Conservation (phyloP, 2,888 invertebrate species). For the Pycnomerus fuliginosus region DNA sequence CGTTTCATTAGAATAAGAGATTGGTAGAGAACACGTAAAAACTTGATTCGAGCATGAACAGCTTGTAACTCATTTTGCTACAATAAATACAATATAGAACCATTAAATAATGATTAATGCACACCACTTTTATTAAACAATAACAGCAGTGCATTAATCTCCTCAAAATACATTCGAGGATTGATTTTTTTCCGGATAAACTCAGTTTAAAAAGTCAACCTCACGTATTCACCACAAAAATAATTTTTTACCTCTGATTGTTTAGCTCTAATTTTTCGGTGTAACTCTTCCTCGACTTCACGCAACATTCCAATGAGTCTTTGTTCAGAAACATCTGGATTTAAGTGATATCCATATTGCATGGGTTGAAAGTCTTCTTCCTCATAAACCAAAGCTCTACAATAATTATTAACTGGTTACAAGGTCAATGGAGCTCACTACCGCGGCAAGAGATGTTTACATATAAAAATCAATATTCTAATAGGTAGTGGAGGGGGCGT, state of each 20-base stretch:
- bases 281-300: slow-evolving; percentile 89
- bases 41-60: slow-evolving; percentile 78
- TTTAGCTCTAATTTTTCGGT: slow-evolving; percentile 65
- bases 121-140: no score
- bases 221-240: no score
- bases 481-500: no score
- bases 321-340: slow-evolving; percentile 78
- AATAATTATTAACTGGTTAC: no score
- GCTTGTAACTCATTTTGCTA: slow-evolving; percentile 66
- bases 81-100: no score
- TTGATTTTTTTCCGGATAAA: not conserved
- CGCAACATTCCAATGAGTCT: slow-evolving; percentile 79
- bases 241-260: slow-evolving; percentile 36
- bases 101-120: no score
- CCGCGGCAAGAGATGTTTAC: no score
- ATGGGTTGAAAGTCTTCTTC: slow-evolving; percentile 97
- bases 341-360: slow-evolving; percentile 84
- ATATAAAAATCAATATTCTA: no score
- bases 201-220: not conserved
- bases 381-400: slow-evolving; percentile 81
- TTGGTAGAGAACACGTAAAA: slow-evolving; percentile 84
- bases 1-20: slow-evolving; percentile 65
- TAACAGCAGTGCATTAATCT: no score
- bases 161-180: slow-evolving; percentile 36
- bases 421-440: no score